phyloP scores from a whole-genome alignment of 2,888 invertebrate species.

The Caenorhabditis macrosperma region DNA sequence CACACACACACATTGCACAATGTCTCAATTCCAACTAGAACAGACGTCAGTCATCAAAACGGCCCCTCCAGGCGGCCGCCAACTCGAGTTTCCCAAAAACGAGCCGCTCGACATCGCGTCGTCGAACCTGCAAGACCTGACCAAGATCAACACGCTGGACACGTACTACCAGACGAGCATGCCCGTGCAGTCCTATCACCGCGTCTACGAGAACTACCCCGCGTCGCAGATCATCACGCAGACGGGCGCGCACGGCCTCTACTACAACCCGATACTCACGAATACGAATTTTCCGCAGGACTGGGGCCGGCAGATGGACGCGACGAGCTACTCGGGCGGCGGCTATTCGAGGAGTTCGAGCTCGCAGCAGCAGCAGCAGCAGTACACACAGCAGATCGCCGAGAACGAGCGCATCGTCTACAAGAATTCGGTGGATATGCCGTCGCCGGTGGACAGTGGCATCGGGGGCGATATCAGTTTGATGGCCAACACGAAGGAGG shows the following conservation, averaged over 20 bases:
- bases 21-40: slow-evolving; percentile 72
- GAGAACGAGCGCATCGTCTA: slow-evolving; percentile 58
- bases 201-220: slow-evolving; percentile 26
- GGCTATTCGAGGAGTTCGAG: slow-evolving; percentile 41
- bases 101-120: slow-evolving; percentile 78
- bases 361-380: slow-evolving; percentile 34
- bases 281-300: slow-evolving; percentile 48
- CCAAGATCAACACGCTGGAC: slow-evolving; percentile 75
- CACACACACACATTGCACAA: not conserved
- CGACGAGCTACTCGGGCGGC: slow-evolving; percentile 29
- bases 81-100: slow-evolving; percentile 75
- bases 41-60: slow-evolving; percentile 79
- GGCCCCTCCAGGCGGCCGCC: slow-evolving; percentile 77
- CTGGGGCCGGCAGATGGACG: slow-evolving; percentile 62
- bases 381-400: slow-evolving; percentile 44
- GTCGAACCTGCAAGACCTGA: slow-evolving; percentile 73
- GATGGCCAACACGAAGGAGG: slow-evolving; percentile 68
- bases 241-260: slow-evolving; percentile 38
- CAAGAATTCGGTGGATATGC: slow-evolving; percentile 85
- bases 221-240: slow-evolving; percentile 33
- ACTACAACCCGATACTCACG: slow-evolving; percentile 49
- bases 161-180: slow-evolving; percentile 65
- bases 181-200: slow-evolving; percentile 39
- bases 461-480: slow-evolving; percentile 85
- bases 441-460: slow-evolving; percentile 87